Conservation (phyloP, 2,888 invertebrate species). For the Romanomermis culicivorax region DNA sequence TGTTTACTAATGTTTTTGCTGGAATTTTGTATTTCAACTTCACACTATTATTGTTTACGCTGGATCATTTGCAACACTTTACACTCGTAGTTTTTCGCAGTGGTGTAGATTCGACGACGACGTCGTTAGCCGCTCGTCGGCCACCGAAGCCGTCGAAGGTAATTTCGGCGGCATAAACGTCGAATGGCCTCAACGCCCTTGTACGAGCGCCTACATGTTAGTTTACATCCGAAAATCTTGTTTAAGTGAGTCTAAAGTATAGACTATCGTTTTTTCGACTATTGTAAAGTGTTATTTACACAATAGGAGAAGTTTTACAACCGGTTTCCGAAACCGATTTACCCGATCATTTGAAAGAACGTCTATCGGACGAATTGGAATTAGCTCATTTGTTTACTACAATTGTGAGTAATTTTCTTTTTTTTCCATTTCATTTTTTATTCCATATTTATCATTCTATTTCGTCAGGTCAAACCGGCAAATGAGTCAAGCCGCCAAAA, state of each 20-base stretch:
- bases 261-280: not conserved
- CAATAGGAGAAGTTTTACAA: conserved; percentile 47
- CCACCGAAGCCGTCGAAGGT: conserved; percentile 83
- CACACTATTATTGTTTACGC: not conserved
- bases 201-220: conserved; percentile 98
- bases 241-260: conserved; percentile 21
- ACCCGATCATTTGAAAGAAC: conserved; percentile 54
- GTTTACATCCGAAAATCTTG: conserved; percentile 71
- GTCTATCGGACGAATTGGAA: conserved; percentile 64
- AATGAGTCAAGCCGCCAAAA: no score
- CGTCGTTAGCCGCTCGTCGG: conserved; percentile 83
- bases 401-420: no score
- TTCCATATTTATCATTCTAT: no score
- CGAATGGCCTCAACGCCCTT: conserved; percentile 60
- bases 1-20: no score
- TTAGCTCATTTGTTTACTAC: conserved; percentile 86
- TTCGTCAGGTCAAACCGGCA: no score
- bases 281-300: not conserved
- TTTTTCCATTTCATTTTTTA: no score
- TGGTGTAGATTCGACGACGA: conserved; percentile 99
- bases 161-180: conserved; percentile 90
- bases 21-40: no score
- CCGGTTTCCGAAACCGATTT: conserved; percentile 79
- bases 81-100: conserved; percentile 30
- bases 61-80: not conserved